Percentiles rank a stretch among this genome's conserved stretches.
These are phyloP conservation scores for Encarsia formosa DNA, from an alignment of 2,888 invertebrate genomes.

Conservation along the genomic window DNA sequence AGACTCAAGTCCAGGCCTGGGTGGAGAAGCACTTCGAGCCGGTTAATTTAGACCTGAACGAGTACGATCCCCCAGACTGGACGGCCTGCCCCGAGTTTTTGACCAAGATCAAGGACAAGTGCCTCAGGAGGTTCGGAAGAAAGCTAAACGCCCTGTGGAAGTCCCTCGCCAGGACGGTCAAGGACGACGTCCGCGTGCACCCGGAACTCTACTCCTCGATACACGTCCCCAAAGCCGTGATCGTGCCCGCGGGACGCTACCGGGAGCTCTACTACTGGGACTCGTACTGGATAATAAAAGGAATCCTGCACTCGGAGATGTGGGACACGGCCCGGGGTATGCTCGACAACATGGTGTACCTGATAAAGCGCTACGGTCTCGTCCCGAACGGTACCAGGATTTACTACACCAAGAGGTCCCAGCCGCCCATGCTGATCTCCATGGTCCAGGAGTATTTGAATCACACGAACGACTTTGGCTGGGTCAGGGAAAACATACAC, in stretches of 20 bases:
- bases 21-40: slow-evolving; percentile 58
- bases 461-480: slow-evolving; percentile 61
- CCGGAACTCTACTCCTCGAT: slow-evolving; percentile 63
- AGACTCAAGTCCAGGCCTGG: slow-evolving; percentile 55
- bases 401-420: slow-evolving; percentile 70
- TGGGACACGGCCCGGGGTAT: slow-evolving; percentile 67
- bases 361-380: slow-evolving; percentile 65
- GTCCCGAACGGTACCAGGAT: slow-evolving; percentile 80
- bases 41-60: slow-evolving; percentile 57
- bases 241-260: slow-evolving; percentile 70
- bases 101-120: slow-evolving; percentile 56
- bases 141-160: slow-evolving; percentile 65
- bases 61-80: slow-evolving; percentile 61
- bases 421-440: slow-evolving; percentile 65
- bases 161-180: slow-evolving; percentile 60
- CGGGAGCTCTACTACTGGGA: slow-evolving; percentile 83
- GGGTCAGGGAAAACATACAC: slow-evolving; percentile 58
- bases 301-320: slow-evolving; percentile 75
- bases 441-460: slow-evolving; percentile 71
- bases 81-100: slow-evolving; percentile 60
- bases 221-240: slow-evolving; percentile 64
- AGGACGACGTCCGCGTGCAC: slow-evolving; percentile 55
- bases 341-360: slow-evolving; percentile 69
- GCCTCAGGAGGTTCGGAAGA: slow-evolving; percentile 60
- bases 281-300: slow-evolving; percentile 81